Conservation (phyloP, 1,140 invertebrate species). For the Diplogasteroides magnus region DNA sequence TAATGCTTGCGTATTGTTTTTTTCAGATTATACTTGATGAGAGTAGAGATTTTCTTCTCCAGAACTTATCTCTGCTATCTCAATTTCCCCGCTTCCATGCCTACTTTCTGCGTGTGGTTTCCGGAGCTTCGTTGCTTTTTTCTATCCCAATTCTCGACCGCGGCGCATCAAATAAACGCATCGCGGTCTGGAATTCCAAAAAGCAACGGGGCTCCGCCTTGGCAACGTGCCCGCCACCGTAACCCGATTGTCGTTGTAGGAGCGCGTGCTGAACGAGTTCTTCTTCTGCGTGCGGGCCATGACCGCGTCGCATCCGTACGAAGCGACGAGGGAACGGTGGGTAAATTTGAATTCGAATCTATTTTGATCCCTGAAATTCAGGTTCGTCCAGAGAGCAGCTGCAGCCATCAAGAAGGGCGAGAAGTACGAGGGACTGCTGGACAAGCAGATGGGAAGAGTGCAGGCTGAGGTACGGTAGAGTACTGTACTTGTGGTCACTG, state of each 20-base stretch:
- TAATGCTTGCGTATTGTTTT: too few species aligned
- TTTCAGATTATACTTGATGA: too few species aligned
- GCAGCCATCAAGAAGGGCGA: slow-evolving; percentile 21
- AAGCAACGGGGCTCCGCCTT: background rate
- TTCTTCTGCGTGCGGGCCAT: slow-evolving; percentile 23
- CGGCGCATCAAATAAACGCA: background rate
- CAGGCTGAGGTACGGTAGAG: too few species aligned
- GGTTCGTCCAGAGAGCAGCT: slow-evolving; percentile 9
- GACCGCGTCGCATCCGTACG: slow-evolving; percentile 23
- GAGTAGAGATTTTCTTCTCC: too few species aligned
- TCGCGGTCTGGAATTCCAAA: background rate
- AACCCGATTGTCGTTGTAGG: slow-evolving; percentile 9
- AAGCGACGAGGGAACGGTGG: slow-evolving; percentile 14
- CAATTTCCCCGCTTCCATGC: background rate
- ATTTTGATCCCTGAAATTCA: too few species aligned
- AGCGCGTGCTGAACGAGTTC: slow-evolving; percentile 25
- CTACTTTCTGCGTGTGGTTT: background rate
- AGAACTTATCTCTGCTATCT: too few species aligned
- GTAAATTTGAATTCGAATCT: background rate
- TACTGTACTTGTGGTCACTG: too few species aligned
- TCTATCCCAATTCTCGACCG: background rate
- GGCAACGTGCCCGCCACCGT: background rate
- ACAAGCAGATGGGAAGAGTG: slow-evolving; percentile 17
- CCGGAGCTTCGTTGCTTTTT: background rate
- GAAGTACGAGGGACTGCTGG: slow-evolving; percentile 14